phyloP scores from a whole-genome alignment of 2,113 vertebrate genomes.

The Dipodomys spectabilis region DNA sequence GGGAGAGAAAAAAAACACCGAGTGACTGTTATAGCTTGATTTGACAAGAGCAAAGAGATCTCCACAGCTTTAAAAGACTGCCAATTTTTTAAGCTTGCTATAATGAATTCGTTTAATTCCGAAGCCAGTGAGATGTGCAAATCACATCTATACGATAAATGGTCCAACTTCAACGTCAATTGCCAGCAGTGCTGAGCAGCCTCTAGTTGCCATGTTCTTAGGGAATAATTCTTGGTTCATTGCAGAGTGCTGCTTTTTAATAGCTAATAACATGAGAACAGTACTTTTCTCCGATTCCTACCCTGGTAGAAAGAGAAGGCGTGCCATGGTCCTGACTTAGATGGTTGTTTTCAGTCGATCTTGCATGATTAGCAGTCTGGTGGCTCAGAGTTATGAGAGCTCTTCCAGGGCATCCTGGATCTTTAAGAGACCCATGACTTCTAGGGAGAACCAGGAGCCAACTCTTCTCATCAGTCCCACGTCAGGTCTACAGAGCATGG shows the following conservation, averaged over 20 bases:
- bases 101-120: conserved; percentile 60
- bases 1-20: conserved; percentile 46
- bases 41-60: conserved; percentile 33
- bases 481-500: neutral
- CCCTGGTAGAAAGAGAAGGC: neutral
- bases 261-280: neutral
- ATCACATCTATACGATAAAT: conserved; percentile 54
- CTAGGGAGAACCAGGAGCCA: neutral
- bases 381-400: neutral
- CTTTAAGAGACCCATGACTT: neutral
- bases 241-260: conserved; percentile 44
- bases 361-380: neutral
- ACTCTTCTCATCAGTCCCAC: neutral
- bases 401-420: neutral
- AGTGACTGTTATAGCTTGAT: conserved; percentile 40
- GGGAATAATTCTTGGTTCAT: neutral
- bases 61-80: neutral
- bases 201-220: neutral
- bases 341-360: neutral
- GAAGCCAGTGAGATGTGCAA: conserved; percentile 58
- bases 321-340: neutral
- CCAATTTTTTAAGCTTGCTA: neutral
- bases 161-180: conserved; percentile 27
- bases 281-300: neutral
- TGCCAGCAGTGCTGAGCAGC: neutral